Base-by-base conservation (phyloP, 1,140 invertebrate genomes). In the Diprion similis region DNA sequence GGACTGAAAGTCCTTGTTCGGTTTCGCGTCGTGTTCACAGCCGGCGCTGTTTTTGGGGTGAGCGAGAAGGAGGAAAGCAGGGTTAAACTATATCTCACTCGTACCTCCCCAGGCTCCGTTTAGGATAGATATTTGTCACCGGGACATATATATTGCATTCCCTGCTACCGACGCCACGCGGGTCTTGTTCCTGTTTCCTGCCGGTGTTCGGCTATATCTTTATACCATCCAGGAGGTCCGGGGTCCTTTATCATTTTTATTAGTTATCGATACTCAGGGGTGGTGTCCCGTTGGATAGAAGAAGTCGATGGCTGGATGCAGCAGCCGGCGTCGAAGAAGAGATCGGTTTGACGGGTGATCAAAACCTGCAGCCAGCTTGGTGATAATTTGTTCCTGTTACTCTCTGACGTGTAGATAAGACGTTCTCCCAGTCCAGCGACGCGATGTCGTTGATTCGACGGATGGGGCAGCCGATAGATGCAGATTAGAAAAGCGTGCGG, bases 41-140 rank as follows among this genome's bases (percentile, higher is more conserved):
- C 24, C 24, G 2, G 24, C 24, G 24, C 24, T 6, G 24, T 37
- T 37, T 37, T 37, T 37, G 24, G 24, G 6, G 2, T 37, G 24
- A 19, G 15, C 13, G 70, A 10, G 59, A 51, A 71, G 10, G 45
- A 19, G 59, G 59, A 18, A 71, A 19, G 70, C 6, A 47, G 70
- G 48, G 51, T 11, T 18, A 51, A 64, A 65, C 59, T 18, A 72
- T 72, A 72, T 72, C 65, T 72, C 71, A 72, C 70, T 71, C 47
- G 4, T 65, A n/a, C 45, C 51, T 46, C 51, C 64, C 48, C 64
- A 17, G 48, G 11, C 19, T 66, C 13, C 71, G 71, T 51, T 72
- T 66, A 72, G 71, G 65, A 46, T 48, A 48, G 70, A 72, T 72
- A 72, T 72, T 72, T 72, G 71, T 72, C 71, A 72, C 71, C 15